These are phyloP conservation scores for Macaria notata DNA, from an alignment of 2,888 invertebrate species.

Conservation along the genomic window DNA sequence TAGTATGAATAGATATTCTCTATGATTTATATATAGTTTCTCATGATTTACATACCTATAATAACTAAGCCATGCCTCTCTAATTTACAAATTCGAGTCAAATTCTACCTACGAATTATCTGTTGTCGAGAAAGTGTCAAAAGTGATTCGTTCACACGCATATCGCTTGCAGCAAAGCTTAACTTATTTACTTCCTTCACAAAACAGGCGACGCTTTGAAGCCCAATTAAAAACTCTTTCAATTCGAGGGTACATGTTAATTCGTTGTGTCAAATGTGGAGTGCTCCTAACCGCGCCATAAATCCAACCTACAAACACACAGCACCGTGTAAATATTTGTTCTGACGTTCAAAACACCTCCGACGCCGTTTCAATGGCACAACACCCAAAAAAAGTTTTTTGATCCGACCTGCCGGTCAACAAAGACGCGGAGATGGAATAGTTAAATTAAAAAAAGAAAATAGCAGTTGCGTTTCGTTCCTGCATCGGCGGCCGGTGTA, in stretches of 20 bases:
- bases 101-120: too few species aligned
- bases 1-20: too few species aligned
- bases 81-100: too few species aligned
- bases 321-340: constrained; percentile 63
- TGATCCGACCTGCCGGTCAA: constrained; percentile 54
- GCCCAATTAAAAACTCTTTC: constrained; percentile 47
- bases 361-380: constrained; percentile 38
- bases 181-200: too few species aligned
- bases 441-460: constrained; percentile 60
- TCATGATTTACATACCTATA: too few species aligned
- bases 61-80: too few species aligned
- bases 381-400: constrained; percentile 48
- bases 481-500: constrained; percentile 47
- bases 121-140: too few species aligned
- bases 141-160: too few species aligned
- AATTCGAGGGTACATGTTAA: constrained; percentile 61
- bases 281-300: constrained; percentile 56
- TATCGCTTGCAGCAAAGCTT: too few species aligned
- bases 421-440: constrained; percentile 62
- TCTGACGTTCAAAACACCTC: constrained; percentile 42
- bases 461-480: constrained; percentile 62
- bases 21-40: too few species aligned
- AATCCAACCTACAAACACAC: constrained; percentile 55
- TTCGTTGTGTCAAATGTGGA: constrained; percentile 50
- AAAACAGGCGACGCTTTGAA: constrained; percentile 10